Base-by-base conservation (phyloP, 2,888 invertebrate species). In the Emmelina monodactyla region DNA sequence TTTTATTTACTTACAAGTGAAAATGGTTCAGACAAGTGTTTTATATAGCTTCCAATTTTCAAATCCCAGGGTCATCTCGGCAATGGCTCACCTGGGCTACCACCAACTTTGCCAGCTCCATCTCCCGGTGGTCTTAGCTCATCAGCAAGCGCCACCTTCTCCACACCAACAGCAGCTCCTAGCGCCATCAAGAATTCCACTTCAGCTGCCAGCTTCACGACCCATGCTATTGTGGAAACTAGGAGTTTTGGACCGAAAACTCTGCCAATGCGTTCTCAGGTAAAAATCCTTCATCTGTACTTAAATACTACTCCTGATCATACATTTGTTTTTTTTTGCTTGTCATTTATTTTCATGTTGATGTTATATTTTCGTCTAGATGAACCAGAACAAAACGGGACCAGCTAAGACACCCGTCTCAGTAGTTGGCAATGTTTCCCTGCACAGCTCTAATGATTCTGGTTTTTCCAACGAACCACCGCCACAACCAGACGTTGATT, bases 391-490 rank as follows among this genome's bases (percentile, higher is more conserved):
- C 45, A 76, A 79, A 58, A 62, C 72, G 31, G 78, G 67, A 14
- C 79, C 79, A 42, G 68, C 73, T 28, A 79, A 79, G 51, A 79
- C 76, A 35, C 75, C 62, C 2, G 78, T 76, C 3, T 57, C 72
- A 30, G 78, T 75, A 16, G 78, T 76, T 2, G 76, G 76, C 33
- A 88, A 88, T 58, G 85, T 87, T 1, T 92, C 92, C 28, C 83
- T 94, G 47, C 93, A 94, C 66, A 92, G 92, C 69, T 92, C 92
- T 62, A 94, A 94, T 67, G 94, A 94, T 69, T 93, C 92, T 49
- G 94, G 94, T 11, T 94, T 94, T 67, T 92, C 93, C 55, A 93
- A 94, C 61, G 94, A 94, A 60, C 88, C 89, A 7, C 92, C 93
- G 2, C 88, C 88, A 15, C 91, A 92, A 56, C 94, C 94, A 14